These are phyloP conservation scores for Gallinago paraguaiae DNA, from an alignment of 2,113 vertebrate species.

Conservation along the genomic window DNA sequence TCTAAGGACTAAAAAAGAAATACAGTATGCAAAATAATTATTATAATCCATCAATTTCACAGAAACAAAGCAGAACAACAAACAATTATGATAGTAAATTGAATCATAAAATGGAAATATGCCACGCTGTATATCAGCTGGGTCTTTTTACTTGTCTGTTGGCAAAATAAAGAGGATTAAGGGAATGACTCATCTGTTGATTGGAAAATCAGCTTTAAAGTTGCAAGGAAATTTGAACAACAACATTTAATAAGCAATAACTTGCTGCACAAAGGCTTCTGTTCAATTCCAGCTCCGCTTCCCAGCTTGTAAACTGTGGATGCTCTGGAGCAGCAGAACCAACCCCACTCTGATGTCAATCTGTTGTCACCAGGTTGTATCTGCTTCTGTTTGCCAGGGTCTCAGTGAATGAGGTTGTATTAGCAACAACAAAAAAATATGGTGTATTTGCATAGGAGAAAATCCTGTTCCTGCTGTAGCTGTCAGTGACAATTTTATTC, in stretches of 20 bases:
- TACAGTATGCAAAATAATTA: neutral
- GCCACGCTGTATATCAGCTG: neutral
- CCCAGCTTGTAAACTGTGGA: neutral
- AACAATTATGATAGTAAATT: constrained; percentile 8
- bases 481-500: neutral
- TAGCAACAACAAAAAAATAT: neutral
- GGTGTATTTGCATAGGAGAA: neutral
- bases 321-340: neutral
- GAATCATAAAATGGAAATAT: constrained; percentile 4
- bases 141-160: neutral
- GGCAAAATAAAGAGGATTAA: constrained; percentile 54
- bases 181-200: constrained; percentile 32
- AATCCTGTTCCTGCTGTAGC: neutral
- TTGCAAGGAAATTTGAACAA: neutral
- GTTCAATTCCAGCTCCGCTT: neutral
- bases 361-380: neutral
- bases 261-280: neutral
- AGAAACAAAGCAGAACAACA: constrained; percentile 36
- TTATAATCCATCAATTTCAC: constrained; percentile 19
- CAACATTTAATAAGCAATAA: constrained; percentile 7
- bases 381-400: neutral
- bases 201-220: constrained; percentile 37
- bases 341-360: neutral
- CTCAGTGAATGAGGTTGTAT: neutral
- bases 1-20: neutral